Base-by-base conservation (phyloP, 1,140 invertebrate species). In the Bombus polaris region DNA sequence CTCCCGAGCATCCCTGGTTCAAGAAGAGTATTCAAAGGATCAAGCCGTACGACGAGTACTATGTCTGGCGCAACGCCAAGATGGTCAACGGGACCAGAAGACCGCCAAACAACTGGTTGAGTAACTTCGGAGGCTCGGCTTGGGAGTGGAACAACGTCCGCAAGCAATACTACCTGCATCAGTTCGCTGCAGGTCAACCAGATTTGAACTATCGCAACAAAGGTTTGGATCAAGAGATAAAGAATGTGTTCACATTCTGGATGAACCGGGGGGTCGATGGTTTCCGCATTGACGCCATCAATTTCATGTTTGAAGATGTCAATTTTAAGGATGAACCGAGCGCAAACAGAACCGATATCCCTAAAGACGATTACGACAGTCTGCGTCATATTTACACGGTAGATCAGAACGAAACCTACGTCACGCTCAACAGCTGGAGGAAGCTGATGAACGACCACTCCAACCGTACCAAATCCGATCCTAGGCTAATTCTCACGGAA, bases 121-220 rank as follows among this genome's bases (percentile, higher is more conserved):
- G 93, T 88, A 84, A 88, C 13, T 95, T 95, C 86, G 92, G 91
- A n/a, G 94, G 93, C 2, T 92, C 95, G 5, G 96, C 96, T 22
- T 97, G 97, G 97, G 89, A 94, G 44, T 96, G 95, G 94, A 95
- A 96, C 87, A 82, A 94, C 0, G 86, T 90, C 12, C 91, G 96
- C 1, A 87, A 95, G 65, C 95, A 96, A 82, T 97, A 96, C 90
- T 97, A 97, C 85, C 92, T 96, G 15, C 96, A 97, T 92, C 96
- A 96, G 84, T 97, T 97, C 89, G 94, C 96, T 0, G 84, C 93
- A 0, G 95, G 96, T 35, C 97, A 97, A 87, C 97, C 97, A 0
- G 97, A 98, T 92, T 95, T 98, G 18, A 98, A 98, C 92, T 97
- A 96, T 77, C 94, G 96, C 5, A 97, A 96, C 92, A 93, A 93